These are phyloP conservation scores for Globia sparganii DNA, from an alignment of 2,888 invertebrate species.

Conservation along the genomic window DNA sequence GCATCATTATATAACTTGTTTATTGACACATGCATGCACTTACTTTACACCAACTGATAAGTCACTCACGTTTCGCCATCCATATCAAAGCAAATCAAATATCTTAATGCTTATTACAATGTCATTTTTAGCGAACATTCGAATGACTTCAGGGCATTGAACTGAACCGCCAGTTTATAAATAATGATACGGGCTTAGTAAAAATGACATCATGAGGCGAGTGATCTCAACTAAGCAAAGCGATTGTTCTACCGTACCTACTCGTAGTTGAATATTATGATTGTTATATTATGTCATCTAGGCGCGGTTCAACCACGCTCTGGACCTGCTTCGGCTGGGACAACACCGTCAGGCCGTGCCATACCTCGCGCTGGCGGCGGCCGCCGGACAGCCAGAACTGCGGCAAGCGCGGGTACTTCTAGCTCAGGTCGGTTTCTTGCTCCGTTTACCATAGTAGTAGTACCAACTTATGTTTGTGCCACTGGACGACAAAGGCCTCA, in stretches of 20 bases:
- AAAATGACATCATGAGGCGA: constrained; percentile 44
- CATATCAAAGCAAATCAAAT: constrained; percentile 36
- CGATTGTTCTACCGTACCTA: constrained; percentile 21
- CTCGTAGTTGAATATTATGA: neutral
- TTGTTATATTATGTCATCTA: constrained; percentile 50
- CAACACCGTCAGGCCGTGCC: constrained; percentile 74
- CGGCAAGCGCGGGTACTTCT: constrained; percentile 66
- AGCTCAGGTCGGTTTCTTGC: constrained; percentile 60
- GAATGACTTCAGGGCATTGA: constrained; percentile 56
- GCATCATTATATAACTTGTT: constrained; percentile 46
- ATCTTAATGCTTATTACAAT: constrained; percentile 36
- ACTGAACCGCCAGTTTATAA: constrained; percentile 40
- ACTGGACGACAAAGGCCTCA: neutral
- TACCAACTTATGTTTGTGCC: too few relatives aligned
- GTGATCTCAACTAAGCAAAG: constrained; percentile 30
- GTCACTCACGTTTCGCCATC: constrained; percentile 36
- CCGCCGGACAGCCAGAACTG: constrained; percentile 61
- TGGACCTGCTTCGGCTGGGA: constrained; percentile 68
- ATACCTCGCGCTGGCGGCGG: constrained; percentile 78
- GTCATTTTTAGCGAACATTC: constrained; percentile 43
- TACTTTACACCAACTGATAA: constrained; percentile 35
- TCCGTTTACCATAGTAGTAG: neutral
- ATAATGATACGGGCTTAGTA: constrained; percentile 26
- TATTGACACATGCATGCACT: constrained; percentile 37
- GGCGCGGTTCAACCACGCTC: constrained; percentile 72